These are phyloP conservation scores for Parotia lawesii DNA, from an alignment of 2,113 vertebrate species.

Conservation along the genomic window DNA sequence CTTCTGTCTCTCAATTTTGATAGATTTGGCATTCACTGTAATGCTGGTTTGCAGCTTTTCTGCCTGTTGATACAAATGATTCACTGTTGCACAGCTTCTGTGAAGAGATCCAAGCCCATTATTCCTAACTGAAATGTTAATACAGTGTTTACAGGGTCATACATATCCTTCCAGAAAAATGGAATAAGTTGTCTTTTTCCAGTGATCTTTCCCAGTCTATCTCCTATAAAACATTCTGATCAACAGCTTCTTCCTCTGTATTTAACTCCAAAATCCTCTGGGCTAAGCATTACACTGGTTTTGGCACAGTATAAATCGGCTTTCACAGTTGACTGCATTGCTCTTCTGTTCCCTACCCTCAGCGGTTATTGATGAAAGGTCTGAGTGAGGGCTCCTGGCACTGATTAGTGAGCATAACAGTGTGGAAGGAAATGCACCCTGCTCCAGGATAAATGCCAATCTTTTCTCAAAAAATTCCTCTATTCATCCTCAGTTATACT, in stretches of 20 bases:
- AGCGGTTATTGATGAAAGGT: constrained; percentile 13
- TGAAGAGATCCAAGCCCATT: background rate
- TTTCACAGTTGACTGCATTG: constrained; percentile 27
- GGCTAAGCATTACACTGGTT: constrained; percentile 15
- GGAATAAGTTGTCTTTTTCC: background rate
- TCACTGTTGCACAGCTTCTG: background rate
- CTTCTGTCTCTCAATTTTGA: background rate
- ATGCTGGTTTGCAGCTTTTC: background rate
- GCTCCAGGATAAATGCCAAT: background rate
- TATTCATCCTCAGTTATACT: background rate
- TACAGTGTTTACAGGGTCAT: background rate
- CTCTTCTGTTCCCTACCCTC: constrained; percentile 26
- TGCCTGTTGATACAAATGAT: background rate
- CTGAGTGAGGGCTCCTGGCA: constrained; percentile 14
- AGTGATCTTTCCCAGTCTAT: background rate
- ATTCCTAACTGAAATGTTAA: background rate
- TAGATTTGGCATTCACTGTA: background rate
- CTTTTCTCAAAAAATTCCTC: background rate
- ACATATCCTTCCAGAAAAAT: background rate
- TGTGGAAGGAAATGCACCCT: background rate
- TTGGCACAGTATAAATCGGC: constrained; percentile 59
- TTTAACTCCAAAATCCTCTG: constrained; percentile 41
- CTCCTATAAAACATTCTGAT: constrained; percentile 6
- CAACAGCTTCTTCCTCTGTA: constrained; percentile 26
- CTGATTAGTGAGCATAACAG: background rate